Evolutionary conservation across 2,888 invertebrate species (phyloP), one percentile per base, ranked within the genome.

Genomic region (Caenorhabditis imperialis): DNA sequence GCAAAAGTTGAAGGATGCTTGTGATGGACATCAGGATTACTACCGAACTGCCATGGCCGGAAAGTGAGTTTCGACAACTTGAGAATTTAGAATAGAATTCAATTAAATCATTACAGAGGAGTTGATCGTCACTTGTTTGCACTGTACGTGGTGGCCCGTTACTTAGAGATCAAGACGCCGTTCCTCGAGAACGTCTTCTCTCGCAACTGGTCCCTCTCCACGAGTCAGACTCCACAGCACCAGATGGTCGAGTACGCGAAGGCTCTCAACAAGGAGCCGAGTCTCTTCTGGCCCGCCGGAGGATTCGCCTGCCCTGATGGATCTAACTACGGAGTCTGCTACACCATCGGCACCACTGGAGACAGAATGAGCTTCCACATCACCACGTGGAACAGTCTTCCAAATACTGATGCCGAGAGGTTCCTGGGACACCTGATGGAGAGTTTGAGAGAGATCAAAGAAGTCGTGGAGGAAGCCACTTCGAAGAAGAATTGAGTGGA

Each of bases 31-130:
- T 91, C 97, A 97, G 89, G 90, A 91, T 71, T 93, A 92, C 50
- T 96, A 96, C 90, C 94, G 96, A 88, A 94, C 96, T 90, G 96
- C 97, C 3, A 99, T 99, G 98, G 93, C 94, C 60, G 99, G 98
- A 14, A 93, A 93, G 86, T 97, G 96, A 73, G 57, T 57, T 54
- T 42, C 5, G 14, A 40, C 6, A n/a, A 27, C n/a, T 16, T 27
- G 10, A 7, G 12, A 6, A 16, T 18, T 42, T 6, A 42, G 14
- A 33, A n/a, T 44, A n/a, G n/a, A 16, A 20, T 16, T 51, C 3
- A 62, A 7, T 30, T 25, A 2, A 10, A 3, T 20, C 14, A n/a
- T 65, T 73, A 16, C 54, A 74, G 70, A 23, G 83, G 81, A n/a
- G 81, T 79, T 83, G 98, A 99, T 90, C 92, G 99, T 53, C 98